Conservation (phyloP, 2,113 vertebrate genomes). For the Myotis brandtii region DNA sequence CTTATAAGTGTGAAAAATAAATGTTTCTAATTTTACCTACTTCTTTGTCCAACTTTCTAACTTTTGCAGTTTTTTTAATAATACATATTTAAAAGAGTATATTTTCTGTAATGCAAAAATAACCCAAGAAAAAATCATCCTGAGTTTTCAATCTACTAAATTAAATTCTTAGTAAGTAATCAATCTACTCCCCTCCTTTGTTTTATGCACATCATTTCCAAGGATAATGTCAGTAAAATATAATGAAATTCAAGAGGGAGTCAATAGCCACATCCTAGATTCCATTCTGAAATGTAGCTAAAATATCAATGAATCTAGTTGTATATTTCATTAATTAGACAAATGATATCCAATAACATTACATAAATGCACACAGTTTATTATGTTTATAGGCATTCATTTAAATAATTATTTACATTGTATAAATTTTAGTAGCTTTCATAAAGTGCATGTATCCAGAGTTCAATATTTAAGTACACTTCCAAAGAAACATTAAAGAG, state of each 20-base stretch:
- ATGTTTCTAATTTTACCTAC: slow-evolving; percentile 77
- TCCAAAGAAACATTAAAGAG: slow-evolving; percentile 51
- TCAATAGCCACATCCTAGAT: background rate
- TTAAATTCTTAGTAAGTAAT: background rate
- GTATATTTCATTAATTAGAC: background rate
- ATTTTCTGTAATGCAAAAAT: slow-evolving; percentile 48
- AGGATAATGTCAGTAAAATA: background rate
- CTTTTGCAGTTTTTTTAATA: slow-evolving; percentile 36
- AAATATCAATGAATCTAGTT: background rate
- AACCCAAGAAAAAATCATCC: slow-evolving; percentile 49
- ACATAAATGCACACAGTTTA: background rate
- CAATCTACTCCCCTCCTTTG: background rate
- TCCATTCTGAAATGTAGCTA: slow-evolving; percentile 29
- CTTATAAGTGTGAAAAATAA: slow-evolving; percentile 77
- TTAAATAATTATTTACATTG: slow-evolving; percentile 58
- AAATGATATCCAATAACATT: background rate
- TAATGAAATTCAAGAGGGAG: slow-evolving; percentile 8
- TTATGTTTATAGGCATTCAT: background rate
- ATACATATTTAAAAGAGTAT: slow-evolving; percentile 61
- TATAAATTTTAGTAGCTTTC: background rate
- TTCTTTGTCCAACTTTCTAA: slow-evolving; percentile 77
- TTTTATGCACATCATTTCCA: slow-evolving; percentile 24
- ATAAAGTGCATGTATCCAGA: slow-evolving; percentile 17
- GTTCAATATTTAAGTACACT: slow-evolving; percentile 47
- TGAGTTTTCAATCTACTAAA: slow-evolving; percentile 1